phyloP scores from a whole-genome alignment of 1,140 invertebrate species.

The Apolygus lucorum region DNA sequence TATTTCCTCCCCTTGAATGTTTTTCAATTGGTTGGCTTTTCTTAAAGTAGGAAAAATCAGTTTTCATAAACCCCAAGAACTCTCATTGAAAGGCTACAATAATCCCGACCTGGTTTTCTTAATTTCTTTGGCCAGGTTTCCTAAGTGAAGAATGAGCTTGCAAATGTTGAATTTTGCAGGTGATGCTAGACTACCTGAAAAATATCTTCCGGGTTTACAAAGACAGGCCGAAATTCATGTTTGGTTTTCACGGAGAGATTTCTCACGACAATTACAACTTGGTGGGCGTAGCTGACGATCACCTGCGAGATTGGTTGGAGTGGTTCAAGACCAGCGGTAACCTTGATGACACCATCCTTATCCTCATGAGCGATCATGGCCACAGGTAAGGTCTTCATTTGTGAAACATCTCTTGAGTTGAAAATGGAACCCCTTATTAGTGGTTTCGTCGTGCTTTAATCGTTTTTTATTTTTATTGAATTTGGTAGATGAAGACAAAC shows the following conservation, averaged over 20 bases:
- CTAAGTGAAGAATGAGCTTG: no score
- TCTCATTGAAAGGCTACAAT: no score
- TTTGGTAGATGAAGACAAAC: background rate
- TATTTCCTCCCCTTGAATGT: no score
- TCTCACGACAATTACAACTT: slow-evolving; percentile 78
- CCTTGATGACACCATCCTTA: slow-evolving; percentile 68
- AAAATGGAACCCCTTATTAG: no score
- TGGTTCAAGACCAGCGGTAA: slow-evolving; percentile 48
- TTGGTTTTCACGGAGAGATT: slow-evolving; percentile 82
- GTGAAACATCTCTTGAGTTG: no score
- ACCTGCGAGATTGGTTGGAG: slow-evolving; percentile 55
- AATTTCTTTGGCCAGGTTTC: no score
- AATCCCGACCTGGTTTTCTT: no score
- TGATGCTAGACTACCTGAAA: slow-evolving; percentile 56
- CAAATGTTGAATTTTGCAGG: no score
- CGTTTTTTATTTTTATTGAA: slow-evolving; percentile 18
- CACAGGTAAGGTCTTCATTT: slow-evolving; percentile 54
- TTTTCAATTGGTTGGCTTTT: no score
- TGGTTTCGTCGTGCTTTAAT: no score
- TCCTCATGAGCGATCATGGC: slow-evolving; percentile 84
- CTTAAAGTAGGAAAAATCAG: no score
- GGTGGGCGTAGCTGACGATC: slow-evolving; percentile 64
- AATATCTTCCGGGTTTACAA: slow-evolving; percentile 52
- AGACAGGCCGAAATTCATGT: slow-evolving; percentile 65
- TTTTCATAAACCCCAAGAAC: no score